Evolutionary conservation across 2,797 vertebrate genomes (phyloP), one percentile per base, ranked within the genome.

Genomic region (Florisuga fusca): DNA sequence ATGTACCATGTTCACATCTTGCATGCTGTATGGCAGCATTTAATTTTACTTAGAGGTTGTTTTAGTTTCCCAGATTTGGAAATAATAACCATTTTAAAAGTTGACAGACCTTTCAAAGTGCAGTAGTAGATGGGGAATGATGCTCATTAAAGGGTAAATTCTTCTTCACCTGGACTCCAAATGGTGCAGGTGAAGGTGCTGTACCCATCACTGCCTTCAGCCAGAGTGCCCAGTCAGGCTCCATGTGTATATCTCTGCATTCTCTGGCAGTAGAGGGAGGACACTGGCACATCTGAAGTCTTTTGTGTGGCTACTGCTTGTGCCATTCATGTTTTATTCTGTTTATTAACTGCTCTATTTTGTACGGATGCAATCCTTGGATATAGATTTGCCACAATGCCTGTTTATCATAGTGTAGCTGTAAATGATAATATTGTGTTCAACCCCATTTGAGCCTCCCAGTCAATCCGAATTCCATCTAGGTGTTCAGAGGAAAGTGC

Each of bases 201-300:
- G 10, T 5, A 23, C 3, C 31, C 2, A 5, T n/a, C 25, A 4
- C 14, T 41, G 0, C 2, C 0, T 53, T 64, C 33, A 51, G 8
- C 3, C 46, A 41, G 26, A 84, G 66, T 22, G 8, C 27, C 16
- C 18, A 9, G 3, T 36, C 55, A 46, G 46, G 15, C 21, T 53
- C 10, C 5, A 0, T 20, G 48, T 41, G 19, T 43, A 20, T 12
- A 6, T 0, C 2, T 18, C 2, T 18, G 16, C 14, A 9, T 7
- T n/a, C 31, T 69, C 43, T 58, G 66, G 22, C 21, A 27, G 18
- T 7, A 48, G 38, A 79, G 17, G 10, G 17, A 79, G 77, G 34
- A 20, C 12, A 19, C 6, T 21, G 34, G 23, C 16, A 16, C 21
- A 45, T 1, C 19, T 34, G 18, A 31, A 69, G 29, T 15, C 1